Base-by-base conservation (phyloP, 1,140 invertebrate species). In the Cheumatopsyche charites region DNA sequence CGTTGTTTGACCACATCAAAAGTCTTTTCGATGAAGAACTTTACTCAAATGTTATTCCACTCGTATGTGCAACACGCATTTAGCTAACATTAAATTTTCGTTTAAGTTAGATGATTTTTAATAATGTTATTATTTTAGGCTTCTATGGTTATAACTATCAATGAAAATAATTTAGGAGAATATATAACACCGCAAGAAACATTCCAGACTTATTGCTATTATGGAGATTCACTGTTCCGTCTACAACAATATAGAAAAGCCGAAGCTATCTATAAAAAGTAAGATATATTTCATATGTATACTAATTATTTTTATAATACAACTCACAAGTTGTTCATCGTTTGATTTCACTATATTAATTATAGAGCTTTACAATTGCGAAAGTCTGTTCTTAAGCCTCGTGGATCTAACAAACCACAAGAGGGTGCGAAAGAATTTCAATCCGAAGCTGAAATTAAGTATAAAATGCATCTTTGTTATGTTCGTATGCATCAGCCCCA, bases 371-470 rank as follows among this genome's bases (percentile, higher is more conserved):
- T 93, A 6, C 88, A 90, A 73, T 86, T 90, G 74, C 86, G 87
- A 67, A 92, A 92, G 81, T 87, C 87, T 55, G 80, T 92, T 26
- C 78, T 89, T 6, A 92, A 91, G 78, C 86, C 80, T 70, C 88
- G 86, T 77, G 83, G 80, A 2, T 47, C 68, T 7, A 25, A 13
- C 1, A 75, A 75, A 58, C 52, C 72, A 5, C 63, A 73, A 12
- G 74, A 75, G 2, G 42, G 25, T 52, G 71, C 41, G 21, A 77
- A 77, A 66, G 86, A 88, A 74, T 67, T 86, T 17, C 77, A 82
- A 55, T 84, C 85, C n/a, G 88, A 88, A 79, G 83, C 86, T 86
- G 91, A 93, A 76, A 88, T 94, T n/a, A 92, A 92, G 79, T 93
- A 89, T 78, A 88, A 91, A 79, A 87, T 93, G 45, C 87, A 92